Conservation (phyloP, 2,888 invertebrate species). For the Temnothorax ravouxi region DNA sequence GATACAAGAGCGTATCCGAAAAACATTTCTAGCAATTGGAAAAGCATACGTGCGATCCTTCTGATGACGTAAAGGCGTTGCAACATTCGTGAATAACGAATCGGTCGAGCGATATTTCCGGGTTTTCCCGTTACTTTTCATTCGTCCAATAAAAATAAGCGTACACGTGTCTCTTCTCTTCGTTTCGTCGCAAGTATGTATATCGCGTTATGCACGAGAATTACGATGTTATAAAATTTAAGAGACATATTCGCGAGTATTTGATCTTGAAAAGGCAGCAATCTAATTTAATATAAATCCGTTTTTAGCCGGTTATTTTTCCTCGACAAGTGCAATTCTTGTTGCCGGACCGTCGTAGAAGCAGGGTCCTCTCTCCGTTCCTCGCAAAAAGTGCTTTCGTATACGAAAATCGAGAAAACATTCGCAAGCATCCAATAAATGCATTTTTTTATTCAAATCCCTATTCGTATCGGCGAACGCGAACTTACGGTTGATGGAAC, state of each 20-base stretch:
- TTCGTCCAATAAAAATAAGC: background rate
- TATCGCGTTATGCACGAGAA: background rate
- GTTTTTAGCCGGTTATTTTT: background rate
- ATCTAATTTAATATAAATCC: constrained; percentile 14
- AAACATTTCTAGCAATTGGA: constrained; percentile 36
- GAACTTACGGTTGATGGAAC: constrained; percentile 38
- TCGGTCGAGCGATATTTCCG: background rate
- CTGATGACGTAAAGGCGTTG: constrained; percentile 7
- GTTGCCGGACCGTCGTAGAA: background rate
- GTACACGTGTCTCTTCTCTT: background rate
- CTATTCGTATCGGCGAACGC: background rate
- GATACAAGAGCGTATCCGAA: constrained; percentile 20
- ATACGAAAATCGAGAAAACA: background rate
- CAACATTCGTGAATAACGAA: background rate
- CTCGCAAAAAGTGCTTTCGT: background rate
- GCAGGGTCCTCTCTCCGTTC: background rate
- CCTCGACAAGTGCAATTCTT: background rate
- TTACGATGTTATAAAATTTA: background rate
- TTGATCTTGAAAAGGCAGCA: background rate
- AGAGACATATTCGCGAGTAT: background rate
- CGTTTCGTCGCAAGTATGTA: background rate
- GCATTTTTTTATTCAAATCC: constrained; percentile 15
- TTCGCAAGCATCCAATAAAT: background rate
- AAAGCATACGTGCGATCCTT: background rate
- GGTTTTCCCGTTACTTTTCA: background rate